Conservation (phyloP, 1,140 invertebrate species). For the Drosophila ohnishii region DNA sequence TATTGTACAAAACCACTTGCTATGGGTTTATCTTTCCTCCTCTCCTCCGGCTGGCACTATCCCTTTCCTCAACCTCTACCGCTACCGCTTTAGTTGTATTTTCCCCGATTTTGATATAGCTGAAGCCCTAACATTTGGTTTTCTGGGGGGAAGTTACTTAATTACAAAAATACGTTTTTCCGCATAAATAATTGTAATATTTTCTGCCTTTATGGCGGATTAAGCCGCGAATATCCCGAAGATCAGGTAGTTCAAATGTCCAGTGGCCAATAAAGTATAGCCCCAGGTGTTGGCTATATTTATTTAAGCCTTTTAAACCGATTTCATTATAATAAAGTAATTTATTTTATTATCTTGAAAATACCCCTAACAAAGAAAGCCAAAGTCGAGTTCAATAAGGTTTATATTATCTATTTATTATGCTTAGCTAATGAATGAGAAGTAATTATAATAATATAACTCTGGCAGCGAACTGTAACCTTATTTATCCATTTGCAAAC, state of each 20-base stretch:
- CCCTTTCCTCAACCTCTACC: background rate
- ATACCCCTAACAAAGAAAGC: background rate
- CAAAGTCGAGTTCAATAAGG: background rate
- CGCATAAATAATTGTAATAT: background rate
- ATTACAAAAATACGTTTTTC: background rate
- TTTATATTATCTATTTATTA: background rate
- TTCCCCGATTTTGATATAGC: background rate
- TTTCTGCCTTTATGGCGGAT: background rate
- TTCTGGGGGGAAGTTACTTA: background rate
- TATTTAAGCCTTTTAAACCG: background rate
- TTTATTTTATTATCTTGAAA: background rate
- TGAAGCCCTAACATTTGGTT: conserved; percentile 23
- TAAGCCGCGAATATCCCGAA: background rate
- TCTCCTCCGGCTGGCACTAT: conserved; percentile 17
- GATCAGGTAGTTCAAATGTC: background rate
- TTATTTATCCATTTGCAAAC: background rate
- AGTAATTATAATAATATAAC: background rate
- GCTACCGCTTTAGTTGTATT: background rate
- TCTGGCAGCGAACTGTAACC: background rate
- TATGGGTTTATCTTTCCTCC: conserved; percentile 39
- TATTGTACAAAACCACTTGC: conserved; percentile 33
- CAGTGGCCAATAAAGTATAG: background rate
- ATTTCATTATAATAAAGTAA: background rate
- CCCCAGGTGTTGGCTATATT: background rate
- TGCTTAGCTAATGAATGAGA: background rate